Evolutionary conservation across 2,797 vertebrate genomes (phyloP).

Genomic region (Synaphobranchus kaupii): DNA sequence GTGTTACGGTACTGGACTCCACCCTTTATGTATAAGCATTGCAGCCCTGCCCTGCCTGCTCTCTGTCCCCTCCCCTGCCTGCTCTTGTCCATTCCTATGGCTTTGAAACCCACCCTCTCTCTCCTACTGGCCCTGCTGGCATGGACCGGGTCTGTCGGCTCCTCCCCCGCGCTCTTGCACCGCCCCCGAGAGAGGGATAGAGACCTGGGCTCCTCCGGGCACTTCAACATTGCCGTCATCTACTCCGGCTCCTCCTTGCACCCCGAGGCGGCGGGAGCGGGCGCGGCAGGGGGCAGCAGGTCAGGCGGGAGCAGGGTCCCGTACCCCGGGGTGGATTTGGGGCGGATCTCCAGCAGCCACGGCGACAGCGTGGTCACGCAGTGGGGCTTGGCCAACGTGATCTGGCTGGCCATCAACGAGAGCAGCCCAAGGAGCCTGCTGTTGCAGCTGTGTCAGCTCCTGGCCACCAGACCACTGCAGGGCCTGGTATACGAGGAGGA

Average conservation of each 20-base stretch:
- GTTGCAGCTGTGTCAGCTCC: conserved; percentile 89
- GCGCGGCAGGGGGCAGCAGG: neutral
- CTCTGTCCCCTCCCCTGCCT: conserved; percentile 55
- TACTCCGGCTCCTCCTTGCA: conserved; percentile 82
- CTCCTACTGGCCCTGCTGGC: conserved; percentile 79
- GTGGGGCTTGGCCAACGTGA: conserved; percentile 76
- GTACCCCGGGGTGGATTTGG: conserved; percentile 31
- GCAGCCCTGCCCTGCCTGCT: conserved; percentile 35
- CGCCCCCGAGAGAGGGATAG: conserved; percentile 82
- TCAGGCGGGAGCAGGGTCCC: neutral
- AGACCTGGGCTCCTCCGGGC: conserved; percentile 81
- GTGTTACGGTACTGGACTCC: conserved; percentile 28
- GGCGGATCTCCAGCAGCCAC: conserved; percentile 35
- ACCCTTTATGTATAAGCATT: conserved; percentile 21
- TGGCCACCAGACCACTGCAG: conserved; percentile 88
- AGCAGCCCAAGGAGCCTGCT: conserved; percentile 90
- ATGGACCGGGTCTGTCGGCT: conserved; percentile 79
- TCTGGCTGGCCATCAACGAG: conserved; percentile 85
- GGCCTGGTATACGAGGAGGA: conserved; percentile 94
- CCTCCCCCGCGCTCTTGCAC: conserved; percentile 86
- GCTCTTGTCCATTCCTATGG: conserved; percentile 69
- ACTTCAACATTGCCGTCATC: conserved; percentile 89
- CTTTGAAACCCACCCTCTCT: conserved; percentile 78
- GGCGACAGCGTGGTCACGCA: conserved; percentile 77
- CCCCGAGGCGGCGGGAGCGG: conserved; percentile 61